Evolutionary conservation across 2,888 invertebrate genomes (phyloP), one percentile per base, ranked within the genome.

Genomic region (Fragum fragum): DNA sequence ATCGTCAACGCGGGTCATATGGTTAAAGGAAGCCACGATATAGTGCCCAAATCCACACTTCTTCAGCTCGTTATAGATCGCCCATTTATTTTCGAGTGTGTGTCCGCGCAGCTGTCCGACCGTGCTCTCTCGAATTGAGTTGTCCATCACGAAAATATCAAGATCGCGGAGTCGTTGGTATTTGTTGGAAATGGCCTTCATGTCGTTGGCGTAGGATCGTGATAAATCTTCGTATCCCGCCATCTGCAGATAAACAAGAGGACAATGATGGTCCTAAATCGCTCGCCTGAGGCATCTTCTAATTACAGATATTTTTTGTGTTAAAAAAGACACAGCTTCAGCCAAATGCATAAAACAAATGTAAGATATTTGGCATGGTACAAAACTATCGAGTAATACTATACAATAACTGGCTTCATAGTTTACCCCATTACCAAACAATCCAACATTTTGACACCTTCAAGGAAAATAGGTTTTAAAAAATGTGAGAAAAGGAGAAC

Each of bases 11-110:
- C 63, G 39, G 1, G 70, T 61, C 61, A 61, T 61, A 28, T 61
- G 61, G 21, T 21, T 61, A n/a, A 61, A 61, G 14, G 61, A 29
- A 23, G 77, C 77, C 11, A 77, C 72, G 16, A 77, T 77, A 6
- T 28, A 61, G 32, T 77, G 11, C 5, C 36, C 47, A 42, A 77
- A 77, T 16, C 77, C 77, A 42, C 77, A 77, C 63, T 71, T 76
- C 39, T 70, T 76, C 29, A 63, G n/a, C 28, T 71, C 76, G 23
- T 76, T 52, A 29, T 66, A 77, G 14, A 77, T 66, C 26, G 42
- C 32, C 77, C 77, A 72, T 53, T 77, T 77, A 39, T 66, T 55
- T 26, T 77, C 77, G 9, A 77, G 7, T 14, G 77, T 77, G 36
- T 77, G 77, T n/a, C 77, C 77, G 23, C 61, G 61, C 18, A 61